Evolutionary conservation across 2,113 vertebrate genomes (phyloP).

Genomic region (Lycaon pictus): DNA sequence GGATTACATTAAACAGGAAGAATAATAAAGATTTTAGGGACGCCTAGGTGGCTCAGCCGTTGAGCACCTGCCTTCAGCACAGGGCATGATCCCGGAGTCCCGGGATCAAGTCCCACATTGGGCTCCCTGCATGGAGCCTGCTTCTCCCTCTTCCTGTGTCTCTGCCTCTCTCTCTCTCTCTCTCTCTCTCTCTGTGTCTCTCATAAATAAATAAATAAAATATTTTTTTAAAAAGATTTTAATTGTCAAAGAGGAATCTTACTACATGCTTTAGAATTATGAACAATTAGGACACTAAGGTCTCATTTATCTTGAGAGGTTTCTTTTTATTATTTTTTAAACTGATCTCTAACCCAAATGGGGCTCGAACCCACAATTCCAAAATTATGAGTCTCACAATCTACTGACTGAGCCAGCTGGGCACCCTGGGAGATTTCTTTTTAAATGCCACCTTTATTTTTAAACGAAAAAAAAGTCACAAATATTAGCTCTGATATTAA

Average conservation of each 20-base stretch:
- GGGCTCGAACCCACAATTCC: background rate
- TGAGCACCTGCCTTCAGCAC: no score
- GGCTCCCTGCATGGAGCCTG: no score
- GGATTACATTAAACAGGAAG: background rate
- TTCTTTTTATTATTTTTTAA: conserved; percentile 30
- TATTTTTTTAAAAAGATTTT: background rate
- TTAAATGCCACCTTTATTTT: conserved; percentile 52
- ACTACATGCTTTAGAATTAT: background rate
- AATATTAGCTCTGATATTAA: conserved; percentile 23
- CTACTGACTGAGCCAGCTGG: background rate
- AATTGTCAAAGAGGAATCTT: background rate
- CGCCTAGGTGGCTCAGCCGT: no score
- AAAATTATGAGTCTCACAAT: background rate
- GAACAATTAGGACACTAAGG: conserved; percentile 22
- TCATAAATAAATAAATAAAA: no score
- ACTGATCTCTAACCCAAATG: background rate
- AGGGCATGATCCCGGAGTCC: no score
- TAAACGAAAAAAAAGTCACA: conserved; percentile 35
- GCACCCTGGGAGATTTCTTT: background rate
- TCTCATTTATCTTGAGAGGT: conserved; percentile 36
- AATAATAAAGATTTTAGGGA: background rate
- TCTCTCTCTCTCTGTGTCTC: no score
- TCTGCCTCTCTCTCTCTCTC: no score
- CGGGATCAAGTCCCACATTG: no score
- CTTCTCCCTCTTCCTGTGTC: no score